Evolutionary conservation across 2,888 invertebrate genomes (phyloP).

Genomic region (Sesamia inferens): DNA sequence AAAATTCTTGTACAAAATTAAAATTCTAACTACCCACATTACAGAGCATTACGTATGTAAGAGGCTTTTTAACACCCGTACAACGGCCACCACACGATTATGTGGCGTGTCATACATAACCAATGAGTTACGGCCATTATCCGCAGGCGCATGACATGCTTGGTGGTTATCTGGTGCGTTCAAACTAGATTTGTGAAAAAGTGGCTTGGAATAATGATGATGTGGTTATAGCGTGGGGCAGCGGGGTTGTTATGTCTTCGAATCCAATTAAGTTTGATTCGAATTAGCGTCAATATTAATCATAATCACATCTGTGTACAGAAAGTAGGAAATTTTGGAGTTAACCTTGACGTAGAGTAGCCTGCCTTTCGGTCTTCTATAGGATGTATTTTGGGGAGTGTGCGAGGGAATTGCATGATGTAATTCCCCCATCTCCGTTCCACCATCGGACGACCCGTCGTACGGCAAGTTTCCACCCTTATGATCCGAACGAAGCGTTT

Average conservation of each 20-base stretch:
- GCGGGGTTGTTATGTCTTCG: neutral
- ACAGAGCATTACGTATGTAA: slow-evolving; percentile 25
- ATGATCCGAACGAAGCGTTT: too few relatives aligned
- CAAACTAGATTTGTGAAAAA: slow-evolving; percentile 35
- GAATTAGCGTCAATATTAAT: neutral
- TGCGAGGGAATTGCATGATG: too few relatives aligned
- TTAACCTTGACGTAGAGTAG: too few relatives aligned
- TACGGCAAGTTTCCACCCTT: too few relatives aligned
- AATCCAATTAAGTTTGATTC: neutral
- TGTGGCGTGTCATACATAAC: slow-evolving; percentile 50
- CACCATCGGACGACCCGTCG: too few relatives aligned
- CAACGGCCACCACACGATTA: slow-evolving; percentile 33
- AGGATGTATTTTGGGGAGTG: too few relatives aligned
- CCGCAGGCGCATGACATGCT: slow-evolving; percentile 39
- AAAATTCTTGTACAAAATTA: slow-evolving; percentile 11
- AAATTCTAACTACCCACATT: slow-evolving; percentile 24
- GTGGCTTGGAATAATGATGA: neutral
- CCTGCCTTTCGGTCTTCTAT: too few relatives aligned
- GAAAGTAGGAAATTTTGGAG: neutral
- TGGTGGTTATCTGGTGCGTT: slow-evolving; percentile 19
- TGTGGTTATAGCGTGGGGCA: slow-evolving; percentile 5
- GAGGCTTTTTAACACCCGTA: slow-evolving; percentile 22
- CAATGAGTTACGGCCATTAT: slow-evolving; percentile 42
- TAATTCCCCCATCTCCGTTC: too few relatives aligned
- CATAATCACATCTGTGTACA: neutral